phyloP scores from a whole-genome alignment of 2,797 vertebrate species.

The Perodicticus potto region DNA sequence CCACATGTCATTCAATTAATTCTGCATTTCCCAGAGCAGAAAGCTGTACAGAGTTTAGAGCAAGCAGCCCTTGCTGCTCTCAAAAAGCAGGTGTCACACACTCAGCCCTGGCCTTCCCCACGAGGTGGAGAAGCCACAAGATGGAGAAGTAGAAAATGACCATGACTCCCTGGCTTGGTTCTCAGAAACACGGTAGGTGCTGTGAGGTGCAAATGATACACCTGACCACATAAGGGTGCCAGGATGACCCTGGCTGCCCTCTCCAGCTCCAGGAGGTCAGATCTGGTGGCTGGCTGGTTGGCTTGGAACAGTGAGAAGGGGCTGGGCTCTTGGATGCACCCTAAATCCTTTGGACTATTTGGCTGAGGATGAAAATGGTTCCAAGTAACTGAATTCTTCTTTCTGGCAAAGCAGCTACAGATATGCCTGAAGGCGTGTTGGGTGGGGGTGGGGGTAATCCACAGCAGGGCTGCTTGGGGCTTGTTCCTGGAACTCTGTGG shows the following conservation, averaged over 20 bases:
- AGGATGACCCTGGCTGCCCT: not conserved
- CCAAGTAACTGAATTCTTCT: not conserved
- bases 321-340: not conserved
- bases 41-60: slow-evolving; percentile 51
- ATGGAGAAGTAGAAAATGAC: not conserved
- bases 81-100: slow-evolving; percentile 25
- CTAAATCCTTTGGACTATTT: not conserved
- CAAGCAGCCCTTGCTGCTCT: not conserved
- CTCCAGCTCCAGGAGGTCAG: not conserved
- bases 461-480: not conserved
- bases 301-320: not conserved
- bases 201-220: not conserved
- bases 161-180: not conserved
- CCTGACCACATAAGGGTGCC: not conserved
- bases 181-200: not conserved
- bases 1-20: slow-evolving; percentile 80
- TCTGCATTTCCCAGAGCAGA: slow-evolving; percentile 79
- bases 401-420: not conserved
- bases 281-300: not conserved
- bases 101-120: not conserved
- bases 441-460: not conserved
- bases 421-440: not conserved
- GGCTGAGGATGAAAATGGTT: not conserved
- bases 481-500: not conserved
- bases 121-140: not conserved